A percentile compares a stretch with the other conserved stretches of the same genome.
Conservation (phyloP, 1,140 invertebrate genomes). For the Drusus annulatus region DNA sequence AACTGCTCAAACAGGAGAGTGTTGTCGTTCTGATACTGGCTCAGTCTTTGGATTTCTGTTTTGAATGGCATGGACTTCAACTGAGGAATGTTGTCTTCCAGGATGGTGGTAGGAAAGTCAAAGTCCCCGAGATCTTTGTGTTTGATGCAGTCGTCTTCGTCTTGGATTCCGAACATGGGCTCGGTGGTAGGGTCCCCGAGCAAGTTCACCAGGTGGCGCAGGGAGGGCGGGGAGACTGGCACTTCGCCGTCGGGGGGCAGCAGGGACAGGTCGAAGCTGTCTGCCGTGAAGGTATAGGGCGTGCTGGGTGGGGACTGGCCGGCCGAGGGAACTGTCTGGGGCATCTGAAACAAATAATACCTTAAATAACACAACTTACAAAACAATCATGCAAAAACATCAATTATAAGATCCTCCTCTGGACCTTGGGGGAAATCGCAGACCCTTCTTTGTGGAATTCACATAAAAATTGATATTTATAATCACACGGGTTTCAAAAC, state of each 20-base stretch:
- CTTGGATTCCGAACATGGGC: conserved; percentile 64
- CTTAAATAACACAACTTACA: too few relatives aligned
- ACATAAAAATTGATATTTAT: too few relatives aligned
- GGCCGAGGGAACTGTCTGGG: conserved; percentile 84
- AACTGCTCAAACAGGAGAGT: conserved; percentile 66
- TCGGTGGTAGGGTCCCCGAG: conserved; percentile 70
- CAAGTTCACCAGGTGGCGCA: conserved; percentile 71
- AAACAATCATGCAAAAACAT: too few relatives aligned
- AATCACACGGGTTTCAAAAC: too few relatives aligned
- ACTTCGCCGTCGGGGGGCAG: conserved; percentile 76
- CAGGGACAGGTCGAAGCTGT: conserved; percentile 82
- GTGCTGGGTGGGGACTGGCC: conserved; percentile 80
- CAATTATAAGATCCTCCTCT: too few relatives aligned
- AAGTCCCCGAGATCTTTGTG: conserved; percentile 51
- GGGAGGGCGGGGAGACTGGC: conserved; percentile 72
- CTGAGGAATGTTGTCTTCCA: conserved; percentile 60
- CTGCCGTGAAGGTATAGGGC: conserved; percentile 77
- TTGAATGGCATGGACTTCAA: conserved; percentile 68
- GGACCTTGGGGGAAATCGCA: too few relatives aligned
- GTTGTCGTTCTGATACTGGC: conserved; percentile 63
- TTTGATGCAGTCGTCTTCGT: conserved; percentile 53
- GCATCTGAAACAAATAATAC: conserved; percentile 81
- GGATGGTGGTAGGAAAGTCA: conserved; percentile 66
- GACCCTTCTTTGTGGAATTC: too few relatives aligned
- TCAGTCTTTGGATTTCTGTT: conserved; percentile 57